These are phyloP conservation scores for Minunthozetes semirufus DNA, from an alignment of 2,888 invertebrate genomes.

Conservation along the genomic window DNA sequence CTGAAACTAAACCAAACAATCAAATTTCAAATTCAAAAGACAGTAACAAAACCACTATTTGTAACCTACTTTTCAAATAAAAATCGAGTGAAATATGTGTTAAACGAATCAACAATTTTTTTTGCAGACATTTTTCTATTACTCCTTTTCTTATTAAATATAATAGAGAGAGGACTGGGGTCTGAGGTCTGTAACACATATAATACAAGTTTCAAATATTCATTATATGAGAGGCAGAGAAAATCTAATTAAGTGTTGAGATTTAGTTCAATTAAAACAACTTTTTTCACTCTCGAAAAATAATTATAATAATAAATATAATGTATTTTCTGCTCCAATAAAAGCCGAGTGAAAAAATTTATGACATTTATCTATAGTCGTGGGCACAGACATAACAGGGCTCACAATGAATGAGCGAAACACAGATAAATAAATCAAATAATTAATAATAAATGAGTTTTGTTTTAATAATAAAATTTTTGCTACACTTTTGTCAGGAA, in stretches of 20 bases:
- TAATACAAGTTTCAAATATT: no score
- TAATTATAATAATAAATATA: neutral
- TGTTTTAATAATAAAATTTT: neutral
- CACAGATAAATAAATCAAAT: neutral
- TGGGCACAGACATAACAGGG: no score
- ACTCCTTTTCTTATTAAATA: no score
- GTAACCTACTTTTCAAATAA: neutral
- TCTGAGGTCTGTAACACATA: no score
- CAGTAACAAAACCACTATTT: neutral
- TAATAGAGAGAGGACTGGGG: no score
- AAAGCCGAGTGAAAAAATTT: neutral
- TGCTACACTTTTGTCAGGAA: neutral
- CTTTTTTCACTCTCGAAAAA: neutral
- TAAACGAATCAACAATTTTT: neutral
- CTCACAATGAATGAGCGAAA: no score
- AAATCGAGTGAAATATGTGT: neutral
- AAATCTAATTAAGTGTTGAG: conserved; percentile 8
- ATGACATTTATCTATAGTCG: neutral
- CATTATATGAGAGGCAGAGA: no score
- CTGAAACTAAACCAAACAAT: neutral
- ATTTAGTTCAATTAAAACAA: conserved; percentile 4
- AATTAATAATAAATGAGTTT: neutral
- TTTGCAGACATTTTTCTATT: no score
- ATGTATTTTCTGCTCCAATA: conserved; percentile 8
- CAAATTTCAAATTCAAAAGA: neutral